A percentile compares a stretch with the other conserved stretches of the same genome.
These are phyloP conservation scores for Ursus arctos DNA, from an alignment of 2,113 vertebrate genomes.

Conservation along the genomic window DNA sequence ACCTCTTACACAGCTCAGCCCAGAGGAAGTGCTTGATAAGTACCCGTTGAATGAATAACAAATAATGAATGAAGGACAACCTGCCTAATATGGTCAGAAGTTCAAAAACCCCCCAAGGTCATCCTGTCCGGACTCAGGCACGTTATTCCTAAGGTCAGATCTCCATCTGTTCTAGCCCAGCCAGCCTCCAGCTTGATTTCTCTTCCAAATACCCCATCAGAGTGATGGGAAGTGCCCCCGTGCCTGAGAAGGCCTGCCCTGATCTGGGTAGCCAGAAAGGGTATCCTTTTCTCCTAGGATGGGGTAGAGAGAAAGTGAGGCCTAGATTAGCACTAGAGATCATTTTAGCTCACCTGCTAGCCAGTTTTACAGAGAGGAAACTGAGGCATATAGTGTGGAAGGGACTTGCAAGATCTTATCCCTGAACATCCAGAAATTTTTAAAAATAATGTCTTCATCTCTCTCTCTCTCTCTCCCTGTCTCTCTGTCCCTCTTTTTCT, in stretches of 20 bases:
- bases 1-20: not conserved
- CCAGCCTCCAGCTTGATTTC: not conserved
- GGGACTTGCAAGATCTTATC: not conserved
- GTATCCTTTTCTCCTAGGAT: too few species aligned
- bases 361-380: not conserved
- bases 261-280: not conserved
- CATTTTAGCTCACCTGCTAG: not conserved
- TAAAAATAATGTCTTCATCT: not conserved
- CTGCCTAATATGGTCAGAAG: not conserved
- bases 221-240: not conserved
- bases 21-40: not conserved
- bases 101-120: not conserved
- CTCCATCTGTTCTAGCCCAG: not conserved
- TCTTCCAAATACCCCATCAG: not conserved
- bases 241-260: not conserved
- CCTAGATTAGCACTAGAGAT: not conserved
- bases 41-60: not conserved
- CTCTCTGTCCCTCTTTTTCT: not conserved
- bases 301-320: not conserved
- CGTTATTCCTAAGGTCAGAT: not conserved
- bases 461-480: not conserved
- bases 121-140: not conserved
- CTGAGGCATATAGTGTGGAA: constrained; percentile 44
- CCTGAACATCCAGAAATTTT: not conserved
- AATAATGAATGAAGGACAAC: not conserved